Evolutionary conservation across 2,888 invertebrate genomes (phyloP).

Genomic region (Tigriopus californicus): DNA sequence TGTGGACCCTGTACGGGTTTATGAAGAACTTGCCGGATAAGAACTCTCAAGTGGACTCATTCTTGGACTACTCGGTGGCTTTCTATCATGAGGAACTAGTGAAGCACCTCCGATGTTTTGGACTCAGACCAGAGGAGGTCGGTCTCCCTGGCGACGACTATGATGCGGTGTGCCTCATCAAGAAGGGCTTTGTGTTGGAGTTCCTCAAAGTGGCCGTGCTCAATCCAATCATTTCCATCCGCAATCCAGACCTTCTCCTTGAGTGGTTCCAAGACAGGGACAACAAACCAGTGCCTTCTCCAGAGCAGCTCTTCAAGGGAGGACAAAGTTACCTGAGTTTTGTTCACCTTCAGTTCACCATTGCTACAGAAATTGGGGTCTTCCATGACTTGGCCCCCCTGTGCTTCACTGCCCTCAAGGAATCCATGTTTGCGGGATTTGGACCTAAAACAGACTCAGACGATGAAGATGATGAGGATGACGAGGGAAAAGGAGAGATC

Average conservation of each 20-base stretch:
- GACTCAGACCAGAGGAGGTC: too few species aligned
- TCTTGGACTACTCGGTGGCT: slow-evolving; percentile 5
- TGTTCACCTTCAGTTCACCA: slow-evolving; percentile 5
- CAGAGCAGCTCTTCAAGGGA: not conserved
- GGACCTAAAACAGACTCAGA: not conserved
- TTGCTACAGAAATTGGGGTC: slow-evolving; percentile 12
- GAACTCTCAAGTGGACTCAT: slow-evolving; percentile 5
- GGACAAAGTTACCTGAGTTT: not conserved
- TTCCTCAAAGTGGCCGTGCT: slow-evolving; percentile 7
- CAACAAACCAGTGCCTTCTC: not conserved
- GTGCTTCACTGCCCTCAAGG: not conserved
- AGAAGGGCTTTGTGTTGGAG: slow-evolving; percentile 7
- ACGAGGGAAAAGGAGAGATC: not conserved
- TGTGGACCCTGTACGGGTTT: slow-evolving; percentile 15
- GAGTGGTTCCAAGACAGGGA: slow-evolving; percentile 3
- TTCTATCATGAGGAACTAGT: slow-evolving; percentile 5
- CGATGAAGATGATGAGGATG: not conserved
- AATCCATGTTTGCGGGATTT: slow-evolving; percentile 1
- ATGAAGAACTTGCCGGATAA: slow-evolving; percentile 14
- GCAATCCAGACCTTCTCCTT: not conserved
- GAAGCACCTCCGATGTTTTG: not conserved
- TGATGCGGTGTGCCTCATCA: not conserved
- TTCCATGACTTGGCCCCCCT: slow-evolving; percentile 10
- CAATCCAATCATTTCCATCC: not conserved
- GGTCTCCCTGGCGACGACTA: slow-evolving; percentile 6